Conservation (phyloP, 2,113 vertebrate genomes). For the Indri indri region DNA sequence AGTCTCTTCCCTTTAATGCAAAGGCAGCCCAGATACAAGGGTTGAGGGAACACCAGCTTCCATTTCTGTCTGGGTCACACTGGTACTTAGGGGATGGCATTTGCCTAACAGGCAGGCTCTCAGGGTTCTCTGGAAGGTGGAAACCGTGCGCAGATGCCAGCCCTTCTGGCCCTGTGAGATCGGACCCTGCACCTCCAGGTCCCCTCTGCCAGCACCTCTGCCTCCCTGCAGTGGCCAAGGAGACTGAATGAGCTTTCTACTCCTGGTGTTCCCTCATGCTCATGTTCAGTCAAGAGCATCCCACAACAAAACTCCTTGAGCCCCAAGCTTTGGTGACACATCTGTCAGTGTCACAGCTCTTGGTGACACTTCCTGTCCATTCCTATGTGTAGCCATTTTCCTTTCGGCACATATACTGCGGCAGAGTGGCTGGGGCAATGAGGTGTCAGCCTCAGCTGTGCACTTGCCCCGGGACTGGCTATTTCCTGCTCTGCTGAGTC, state of each 20-base stretch:
- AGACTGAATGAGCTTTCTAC: background rate
- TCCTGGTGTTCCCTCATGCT: background rate
- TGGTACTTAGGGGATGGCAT: background rate
- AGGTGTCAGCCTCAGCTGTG: background rate
- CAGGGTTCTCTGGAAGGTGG: background rate
- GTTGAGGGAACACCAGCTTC: background rate
- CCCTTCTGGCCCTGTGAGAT: background rate
- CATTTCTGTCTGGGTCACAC: accelerated
- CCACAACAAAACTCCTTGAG: background rate
- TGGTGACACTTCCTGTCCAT: background rate
- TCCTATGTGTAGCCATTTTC: background rate
- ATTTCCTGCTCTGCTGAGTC: background rate
- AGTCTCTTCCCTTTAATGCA: background rate
- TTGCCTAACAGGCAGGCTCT: no score
- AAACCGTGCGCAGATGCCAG: background rate
- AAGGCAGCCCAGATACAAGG: background rate
- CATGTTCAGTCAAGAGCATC: background rate
- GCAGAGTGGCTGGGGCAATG: background rate
- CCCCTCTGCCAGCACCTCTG: background rate
- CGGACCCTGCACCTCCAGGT: background rate
- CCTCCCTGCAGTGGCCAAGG: background rate
- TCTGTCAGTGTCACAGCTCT: background rate
- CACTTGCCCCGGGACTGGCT: background rate
- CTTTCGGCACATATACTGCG: background rate
- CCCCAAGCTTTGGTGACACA: background rate